Conservation (phyloP, 1,140 invertebrate genomes). For the Piezodorus guildinii region DNA sequence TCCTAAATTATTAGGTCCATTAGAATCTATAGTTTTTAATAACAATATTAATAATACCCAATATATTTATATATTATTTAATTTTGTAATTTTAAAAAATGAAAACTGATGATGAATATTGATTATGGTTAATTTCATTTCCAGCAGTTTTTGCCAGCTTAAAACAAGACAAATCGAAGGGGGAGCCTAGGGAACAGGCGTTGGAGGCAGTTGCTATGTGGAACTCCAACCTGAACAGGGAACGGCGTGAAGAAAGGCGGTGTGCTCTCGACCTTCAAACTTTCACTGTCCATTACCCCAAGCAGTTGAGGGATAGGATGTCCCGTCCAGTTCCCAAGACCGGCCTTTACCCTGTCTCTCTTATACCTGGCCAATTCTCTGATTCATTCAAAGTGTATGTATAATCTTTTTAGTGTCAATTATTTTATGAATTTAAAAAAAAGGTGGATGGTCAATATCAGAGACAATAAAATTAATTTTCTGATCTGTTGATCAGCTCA, state of each 20-base stretch:
- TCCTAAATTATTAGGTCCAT: too few species aligned
- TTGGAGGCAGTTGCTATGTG: constrained; percentile 76
- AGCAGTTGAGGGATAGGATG: constrained; percentile 36
- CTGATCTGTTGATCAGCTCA: background rate
- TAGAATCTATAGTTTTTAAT: too few species aligned
- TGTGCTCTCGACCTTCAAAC: constrained; percentile 65
- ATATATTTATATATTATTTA: too few species aligned
- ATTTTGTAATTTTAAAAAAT: too few species aligned
- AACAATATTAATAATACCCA: too few species aligned
- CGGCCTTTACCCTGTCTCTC: constrained; percentile 76
- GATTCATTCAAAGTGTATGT: constrained; percentile 66
- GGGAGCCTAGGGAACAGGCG: constrained; percentile 73
- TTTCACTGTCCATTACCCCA: constrained; percentile 58
- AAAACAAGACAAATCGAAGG: constrained; percentile 29
- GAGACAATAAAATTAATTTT: too few species aligned
- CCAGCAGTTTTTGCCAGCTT: background rate
- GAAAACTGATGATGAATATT: too few species aligned
- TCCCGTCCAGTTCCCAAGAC: constrained; percentile 40
- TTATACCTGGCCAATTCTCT: constrained; percentile 87
- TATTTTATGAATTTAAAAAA: too few species aligned
- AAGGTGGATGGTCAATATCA: background rate
- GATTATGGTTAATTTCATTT: background rate
- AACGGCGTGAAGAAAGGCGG: constrained; percentile 48
- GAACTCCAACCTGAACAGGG: constrained; percentile 75
- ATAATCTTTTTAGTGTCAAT: too few species aligned